These are phyloP conservation scores for Epinotia demarniana DNA, from an alignment of 2,888 invertebrate species.

Conservation along the genomic window DNA sequence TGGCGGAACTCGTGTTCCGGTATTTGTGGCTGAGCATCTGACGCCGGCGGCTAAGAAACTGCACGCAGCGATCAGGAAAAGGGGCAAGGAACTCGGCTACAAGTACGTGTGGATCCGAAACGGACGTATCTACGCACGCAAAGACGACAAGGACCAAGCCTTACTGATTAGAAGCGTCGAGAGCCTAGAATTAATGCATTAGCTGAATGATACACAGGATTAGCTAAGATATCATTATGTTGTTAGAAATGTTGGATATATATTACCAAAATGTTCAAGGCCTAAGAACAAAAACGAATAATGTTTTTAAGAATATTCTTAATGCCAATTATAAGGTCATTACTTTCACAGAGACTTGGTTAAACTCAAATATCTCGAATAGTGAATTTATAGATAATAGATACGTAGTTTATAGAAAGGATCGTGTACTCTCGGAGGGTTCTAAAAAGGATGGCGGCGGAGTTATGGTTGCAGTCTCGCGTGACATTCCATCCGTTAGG, in stretches of 20 bases:
- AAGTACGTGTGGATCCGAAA: conserved; percentile 11
- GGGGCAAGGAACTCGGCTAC: not conserved
- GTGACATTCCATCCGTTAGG: conserved; percentile 24
- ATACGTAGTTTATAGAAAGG: conserved; percentile 12
- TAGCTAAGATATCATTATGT: not conserved
- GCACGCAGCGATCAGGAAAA: conserved; percentile 3
- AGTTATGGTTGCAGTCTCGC: conserved; percentile 33
- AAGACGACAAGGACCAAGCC: conserved; percentile 18
- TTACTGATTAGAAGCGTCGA: conserved; percentile 6
- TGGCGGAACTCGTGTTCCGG: conserved; percentile 1
- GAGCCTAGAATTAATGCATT: conserved; percentile 4
- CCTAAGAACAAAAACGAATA: conserved; percentile 23
- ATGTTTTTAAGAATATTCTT: conserved; percentile 11
- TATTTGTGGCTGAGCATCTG: conserved; percentile 29
- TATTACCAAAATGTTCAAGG: conserved; percentile 24
- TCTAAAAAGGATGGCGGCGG: conserved; percentile 38
- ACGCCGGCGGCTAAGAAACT: conserved; percentile 17
- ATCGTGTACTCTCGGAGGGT: not conserved
- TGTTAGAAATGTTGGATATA: not conserved
- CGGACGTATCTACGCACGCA: conserved; percentile 19
- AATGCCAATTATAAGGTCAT: conserved; percentile 12
- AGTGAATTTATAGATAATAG: conserved; percentile 13
- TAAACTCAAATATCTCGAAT: conserved; percentile 9
- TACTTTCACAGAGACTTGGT: conserved; percentile 12
- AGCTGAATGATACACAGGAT: not conserved